Evolutionary conservation across 2,113 vertebrate species (phyloP).

Genomic region (Corvus hawaiiensis): DNA sequence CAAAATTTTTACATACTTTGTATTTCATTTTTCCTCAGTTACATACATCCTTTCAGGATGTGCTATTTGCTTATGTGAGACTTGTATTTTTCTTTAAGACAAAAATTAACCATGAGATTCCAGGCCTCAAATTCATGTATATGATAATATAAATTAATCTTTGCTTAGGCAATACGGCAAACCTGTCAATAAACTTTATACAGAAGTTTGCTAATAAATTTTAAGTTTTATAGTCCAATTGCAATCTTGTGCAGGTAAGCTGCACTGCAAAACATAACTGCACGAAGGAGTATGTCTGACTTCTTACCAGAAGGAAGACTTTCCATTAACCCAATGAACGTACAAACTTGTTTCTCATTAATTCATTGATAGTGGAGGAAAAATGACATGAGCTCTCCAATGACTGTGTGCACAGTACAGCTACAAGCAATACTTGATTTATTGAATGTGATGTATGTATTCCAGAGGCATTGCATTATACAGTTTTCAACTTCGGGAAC

Average conservation of each 20-base stretch:
- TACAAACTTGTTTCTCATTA: not conserved
- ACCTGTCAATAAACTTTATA: not conserved
- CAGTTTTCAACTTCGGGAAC: not conserved
- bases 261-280: not conserved
- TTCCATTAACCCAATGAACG: not conserved
- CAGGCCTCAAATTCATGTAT: not conserved
- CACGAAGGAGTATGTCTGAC: not conserved
- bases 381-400: not conserved
- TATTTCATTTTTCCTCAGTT: not conserved
- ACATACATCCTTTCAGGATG: not conserved
- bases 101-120: not conserved
- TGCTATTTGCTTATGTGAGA: not conserved
- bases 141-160: not conserved
- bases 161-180: not conserved
- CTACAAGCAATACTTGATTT: not conserved
- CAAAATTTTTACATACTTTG: not conserved
- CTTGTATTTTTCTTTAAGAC: not conserved
- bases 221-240: not conserved
- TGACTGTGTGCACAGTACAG: not conserved
- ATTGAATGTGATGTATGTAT: not conserved
- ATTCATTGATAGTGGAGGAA: not conserved
- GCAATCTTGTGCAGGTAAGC: not conserved
- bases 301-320: not conserved
- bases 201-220: not conserved
- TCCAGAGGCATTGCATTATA: not conserved